Conservation (phyloP, 2,888 invertebrate species). For the Alloscopus bannaensis region DNA sequence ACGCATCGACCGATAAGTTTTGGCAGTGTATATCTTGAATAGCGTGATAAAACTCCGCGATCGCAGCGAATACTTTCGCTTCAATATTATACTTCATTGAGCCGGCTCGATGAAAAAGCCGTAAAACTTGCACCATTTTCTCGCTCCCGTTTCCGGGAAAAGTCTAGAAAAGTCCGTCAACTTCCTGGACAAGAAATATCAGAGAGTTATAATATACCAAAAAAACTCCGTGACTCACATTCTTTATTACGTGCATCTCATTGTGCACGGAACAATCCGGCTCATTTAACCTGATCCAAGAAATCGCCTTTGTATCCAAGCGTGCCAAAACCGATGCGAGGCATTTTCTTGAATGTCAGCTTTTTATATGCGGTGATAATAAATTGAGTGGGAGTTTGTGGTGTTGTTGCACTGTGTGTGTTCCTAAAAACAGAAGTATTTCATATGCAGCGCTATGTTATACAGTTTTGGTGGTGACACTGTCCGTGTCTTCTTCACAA, state of each 20-base stretch:
- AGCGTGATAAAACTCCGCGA: no score
- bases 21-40: no score
- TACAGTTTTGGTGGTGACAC: conserved; percentile 14
- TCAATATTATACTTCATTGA: no score
- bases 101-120: conserved; percentile 38
- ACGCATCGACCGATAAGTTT: no score
- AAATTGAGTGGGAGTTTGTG: conserved; percentile 1
- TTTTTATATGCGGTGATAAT: not conserved
- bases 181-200: no score
- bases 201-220: no score
- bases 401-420: not conserved
- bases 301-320: no score
- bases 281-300: conserved; percentile 1
- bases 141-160: conserved; percentile 7
- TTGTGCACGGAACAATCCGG: not conserved
- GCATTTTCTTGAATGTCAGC: no score
- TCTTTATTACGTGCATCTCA: not conserved
- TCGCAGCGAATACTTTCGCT: no score
- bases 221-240: no score
- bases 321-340: no score
- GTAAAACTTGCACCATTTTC: conserved; percentile 34
- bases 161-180: no score
- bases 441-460: not conserved
- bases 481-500: conserved; percentile 42
- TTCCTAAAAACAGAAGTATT: not conserved